Evolutionary conservation across 1,140 invertebrate species (phyloP).

Genomic region (Caenorhabditis tropicalis): DNA sequence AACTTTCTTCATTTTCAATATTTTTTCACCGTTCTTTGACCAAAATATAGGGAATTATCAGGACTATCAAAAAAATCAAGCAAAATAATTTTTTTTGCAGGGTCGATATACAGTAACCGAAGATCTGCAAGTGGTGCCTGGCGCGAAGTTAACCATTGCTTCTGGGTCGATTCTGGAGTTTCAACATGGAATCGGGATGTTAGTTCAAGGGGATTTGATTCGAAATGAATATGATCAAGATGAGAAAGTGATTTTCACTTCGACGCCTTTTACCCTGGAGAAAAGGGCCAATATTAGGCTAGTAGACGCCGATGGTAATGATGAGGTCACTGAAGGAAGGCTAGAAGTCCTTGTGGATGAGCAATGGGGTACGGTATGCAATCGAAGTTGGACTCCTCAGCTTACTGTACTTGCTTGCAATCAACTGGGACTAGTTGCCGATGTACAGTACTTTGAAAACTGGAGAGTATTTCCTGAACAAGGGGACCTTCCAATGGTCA

Average conservation of each 20-base stretch:
- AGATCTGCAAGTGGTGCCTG: slow-evolving; percentile 89
- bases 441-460: slow-evolving; percentile 88
- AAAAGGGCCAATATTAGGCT: slow-evolving; percentile 64
- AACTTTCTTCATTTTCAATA: too few relatives aligned
- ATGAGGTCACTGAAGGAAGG: slow-evolving; percentile 73
- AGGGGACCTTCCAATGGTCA: slow-evolving; percentile 68
- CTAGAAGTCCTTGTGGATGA: slow-evolving; percentile 80
- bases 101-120: slow-evolving; percentile 80
- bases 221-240: slow-evolving; percentile 61
- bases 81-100: background rate
- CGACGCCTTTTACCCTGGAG: slow-evolving; percentile 58
- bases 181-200: slow-evolving; percentile 90
- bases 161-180: slow-evolving; percentile 84
- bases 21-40: too few relatives aligned
- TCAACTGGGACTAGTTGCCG: slow-evolving; percentile 88
- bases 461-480: slow-evolving; percentile 60
- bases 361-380: slow-evolving; percentile 93
- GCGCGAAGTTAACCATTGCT: slow-evolving; percentile 81
- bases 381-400: slow-evolving; percentile 90
- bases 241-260: slow-evolving; percentile 66
- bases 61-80: too few relatives aligned
- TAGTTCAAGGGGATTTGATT: slow-evolving; percentile 76
- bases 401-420: slow-evolving; percentile 92
- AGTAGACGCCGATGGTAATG: slow-evolving; percentile 66
- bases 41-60: too few relatives aligned